Evolutionary conservation across 2,888 invertebrate genomes (phyloP).

Genomic region (Galeruca laticollis): DNA sequence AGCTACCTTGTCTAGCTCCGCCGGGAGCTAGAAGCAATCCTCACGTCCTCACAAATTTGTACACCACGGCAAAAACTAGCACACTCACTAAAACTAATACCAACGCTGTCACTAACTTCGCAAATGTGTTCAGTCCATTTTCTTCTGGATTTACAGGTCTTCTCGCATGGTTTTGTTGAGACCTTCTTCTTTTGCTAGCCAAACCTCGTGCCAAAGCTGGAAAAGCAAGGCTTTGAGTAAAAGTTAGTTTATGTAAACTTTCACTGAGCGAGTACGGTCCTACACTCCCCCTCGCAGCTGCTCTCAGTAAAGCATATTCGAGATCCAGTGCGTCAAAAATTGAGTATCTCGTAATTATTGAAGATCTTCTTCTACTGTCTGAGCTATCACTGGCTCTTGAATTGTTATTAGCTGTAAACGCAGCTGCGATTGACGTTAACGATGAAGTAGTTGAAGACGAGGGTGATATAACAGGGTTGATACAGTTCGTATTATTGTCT

Average conservation of each 20-base stretch:
- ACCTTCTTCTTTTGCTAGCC: slow-evolving; percentile 73
- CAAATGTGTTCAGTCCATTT: slow-evolving; percentile 77
- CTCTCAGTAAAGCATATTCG: slow-evolving; percentile 77
- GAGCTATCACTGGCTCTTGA: slow-evolving; percentile 61
- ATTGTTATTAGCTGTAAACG: slow-evolving; percentile 53
- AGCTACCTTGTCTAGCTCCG: slow-evolving; percentile 58
- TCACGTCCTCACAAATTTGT: slow-evolving; percentile 82
- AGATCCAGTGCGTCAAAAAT: slow-evolving; percentile 79
- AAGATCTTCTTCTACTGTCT: slow-evolving; percentile 70
- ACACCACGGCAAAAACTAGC: slow-evolving; percentile 79
- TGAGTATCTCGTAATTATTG: slow-evolving; percentile 75
- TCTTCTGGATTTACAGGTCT: slow-evolving; percentile 74
- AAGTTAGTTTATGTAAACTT: slow-evolving; percentile 79
- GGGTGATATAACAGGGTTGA: slow-evolving; percentile 63
- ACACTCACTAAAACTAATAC: slow-evolving; percentile 78
- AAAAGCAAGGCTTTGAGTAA: slow-evolving; percentile 80
- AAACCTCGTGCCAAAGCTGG: slow-evolving; percentile 78
- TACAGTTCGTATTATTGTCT: slow-evolving; percentile 63
- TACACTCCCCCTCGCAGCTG: slow-evolving; percentile 78
- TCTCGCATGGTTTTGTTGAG: slow-evolving; percentile 67
- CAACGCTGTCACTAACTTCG: slow-evolving; percentile 78
- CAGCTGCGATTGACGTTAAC: slow-evolving; percentile 68
- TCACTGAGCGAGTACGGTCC: slow-evolving; percentile 79
- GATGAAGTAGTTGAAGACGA: slow-evolving; percentile 73
- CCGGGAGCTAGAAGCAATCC: slow-evolving; percentile 79